Evolutionary conservation across 2,797 vertebrate species (phyloP), one percentile per base, ranked within the genome.

Genomic region (Oryzias sinensis): DNA sequence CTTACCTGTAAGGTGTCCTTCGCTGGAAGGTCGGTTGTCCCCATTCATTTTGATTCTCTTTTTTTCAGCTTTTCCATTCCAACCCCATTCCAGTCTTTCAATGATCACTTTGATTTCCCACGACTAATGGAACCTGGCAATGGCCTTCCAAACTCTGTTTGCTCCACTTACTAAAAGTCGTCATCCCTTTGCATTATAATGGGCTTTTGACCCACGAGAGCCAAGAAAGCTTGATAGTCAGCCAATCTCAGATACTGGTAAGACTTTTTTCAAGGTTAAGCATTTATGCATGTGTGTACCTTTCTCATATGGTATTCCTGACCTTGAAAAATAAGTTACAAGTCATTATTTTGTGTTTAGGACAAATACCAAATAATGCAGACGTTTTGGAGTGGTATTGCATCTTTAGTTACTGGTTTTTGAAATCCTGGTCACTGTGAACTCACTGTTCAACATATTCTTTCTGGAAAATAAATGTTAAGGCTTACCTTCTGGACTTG

Each of bases 101-200:
- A 51, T 56, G 51, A 56, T 63, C 22, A 43, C 25, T 17, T 24
- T 14, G 25, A 46, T 48, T 68, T 50, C 50, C 66, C 69, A 43
- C 56, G 20, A 17, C 54, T 70, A 47, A 66, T 68, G 52, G 44
- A 57, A 45, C 44, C 18, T 13, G 43, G 68, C 77, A 70, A 74
- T 49, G 54, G 53, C 61, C 75, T 61, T 73, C 72, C 71, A 71
- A 77, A 68, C 64, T 44, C 67, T 33, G 55, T 48, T 42, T 70
- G 68, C 49, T 72, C 67, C 50, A 44, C 60, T 73, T 70, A 81
- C 63, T 68, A 77, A 77, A 74, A 68, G 61, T 68, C 17, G 68
- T 73, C 57, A 62, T 67, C 53, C 75, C 41, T 49, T 72, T 43
- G 48, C 37, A 22, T 60, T 60, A 62, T 59, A 77, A 65, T 43